Evolutionary conservation across 1,140 invertebrate genomes (phyloP).

Genomic region (Bombus balteatus): DNA sequence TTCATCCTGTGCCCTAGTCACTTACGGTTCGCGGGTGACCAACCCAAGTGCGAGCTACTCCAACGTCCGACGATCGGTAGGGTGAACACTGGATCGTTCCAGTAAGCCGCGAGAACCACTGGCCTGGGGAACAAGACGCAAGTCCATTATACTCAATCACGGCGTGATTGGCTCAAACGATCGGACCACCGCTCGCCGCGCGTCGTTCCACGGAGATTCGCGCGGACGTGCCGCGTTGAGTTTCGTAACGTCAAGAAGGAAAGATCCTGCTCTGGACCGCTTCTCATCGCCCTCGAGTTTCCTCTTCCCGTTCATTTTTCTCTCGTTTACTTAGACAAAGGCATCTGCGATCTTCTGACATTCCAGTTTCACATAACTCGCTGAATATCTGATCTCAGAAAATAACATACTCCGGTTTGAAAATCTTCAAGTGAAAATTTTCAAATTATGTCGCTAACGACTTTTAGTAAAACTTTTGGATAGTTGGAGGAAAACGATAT

Average conservation of each 20-base stretch:
- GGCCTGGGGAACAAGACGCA: conserved; percentile 82
- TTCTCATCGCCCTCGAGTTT: neutral
- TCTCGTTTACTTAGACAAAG: neutral
- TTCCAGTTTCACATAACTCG: too few species aligned
- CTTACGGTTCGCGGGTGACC: conserved; percentile 78
- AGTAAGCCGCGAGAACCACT: conserved; percentile 76
- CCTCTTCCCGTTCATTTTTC: conserved; percentile 12
- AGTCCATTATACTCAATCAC: conserved; percentile 83
- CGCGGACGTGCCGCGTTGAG: conserved; percentile 63
- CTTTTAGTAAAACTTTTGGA: too few species aligned
- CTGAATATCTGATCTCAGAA: too few species aligned
- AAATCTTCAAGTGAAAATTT: neutral
- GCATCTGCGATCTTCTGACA: too few species aligned
- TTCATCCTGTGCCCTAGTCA: conserved; percentile 82
- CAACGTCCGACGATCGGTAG: conserved; percentile 43
- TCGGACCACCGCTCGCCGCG: conserved; percentile 78
- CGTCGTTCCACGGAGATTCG: conserved; percentile 69
- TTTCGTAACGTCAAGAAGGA: conserved; percentile 63
- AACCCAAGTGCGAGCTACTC: conserved; percentile 74
- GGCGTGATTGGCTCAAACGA: conserved; percentile 82
- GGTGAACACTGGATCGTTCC: conserved; percentile 39
- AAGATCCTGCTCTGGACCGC: conserved; percentile 41
- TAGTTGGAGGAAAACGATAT: too few species aligned
- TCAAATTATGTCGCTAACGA: neutral
- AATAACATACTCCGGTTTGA: too few species aligned